Base-by-base conservation (phyloP, 2,888 invertebrate species). In the Ganaspis brasiliensis region DNA sequence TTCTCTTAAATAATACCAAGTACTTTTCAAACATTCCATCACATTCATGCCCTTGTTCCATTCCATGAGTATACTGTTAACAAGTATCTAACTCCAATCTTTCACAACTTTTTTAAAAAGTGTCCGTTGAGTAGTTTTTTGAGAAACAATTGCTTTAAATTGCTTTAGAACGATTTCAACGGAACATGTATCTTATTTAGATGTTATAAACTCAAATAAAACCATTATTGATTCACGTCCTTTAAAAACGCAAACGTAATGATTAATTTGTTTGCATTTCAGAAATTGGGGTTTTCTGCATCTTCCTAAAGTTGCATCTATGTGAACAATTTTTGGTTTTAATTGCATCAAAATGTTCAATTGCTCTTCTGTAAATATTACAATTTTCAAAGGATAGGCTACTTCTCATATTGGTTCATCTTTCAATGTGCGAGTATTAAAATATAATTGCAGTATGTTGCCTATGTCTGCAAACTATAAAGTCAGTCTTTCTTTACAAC, bases 181-280 rank as follows among this genome's bases (percentile, higher is more conserved):
- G 0, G 31, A 57, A n/a, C n/a, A 26, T 24, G 14, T 26, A 24
- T 57, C 24, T n/a, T 57, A 26, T n/a, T 31, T n/a, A 24, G 57
- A 14, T n/a, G 57, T 26, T 6, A 57, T 57, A 57, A 31, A 31
- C n/a, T 31, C 14, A 57, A 57, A 57, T n/a, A 57, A 8, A 8
- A 26, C n/a, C 26, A 31, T 57, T 31, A 31, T 57, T 6, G 57
- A 21, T 8, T 57, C 57, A 26, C 57, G 57, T 31, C 57, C 57
- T 57, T 14, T 57, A 5, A 26, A 26, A n/a, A 57, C 57, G 1
- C 24, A 26, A n/a, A n/a, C 35, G 9, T 35, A 35, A 35, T 35
- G 9, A 35, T 35, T 6, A 6, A 35, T 6, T 35, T 4, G 9
- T 24, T 1, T 57, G 26, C 24, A 57, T 1, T 31, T 31, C 6